Evolutionary conservation across 2,797 vertebrate genomes (phyloP).

Genomic region (Xenops minutus): DNA sequence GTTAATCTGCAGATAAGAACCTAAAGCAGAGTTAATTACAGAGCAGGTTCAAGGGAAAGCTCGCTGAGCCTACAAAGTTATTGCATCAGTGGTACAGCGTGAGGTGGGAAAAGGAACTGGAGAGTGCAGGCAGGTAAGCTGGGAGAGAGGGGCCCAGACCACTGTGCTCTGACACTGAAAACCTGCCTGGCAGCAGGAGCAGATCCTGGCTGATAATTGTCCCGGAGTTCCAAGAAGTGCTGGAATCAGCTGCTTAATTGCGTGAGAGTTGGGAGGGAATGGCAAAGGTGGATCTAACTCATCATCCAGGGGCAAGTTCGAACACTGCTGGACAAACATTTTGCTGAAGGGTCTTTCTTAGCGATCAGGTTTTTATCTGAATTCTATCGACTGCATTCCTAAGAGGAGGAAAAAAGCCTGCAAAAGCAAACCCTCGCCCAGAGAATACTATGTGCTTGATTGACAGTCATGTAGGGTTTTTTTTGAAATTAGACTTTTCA

Average conservation of each 20-base stretch:
- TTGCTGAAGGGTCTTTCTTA: constrained; percentile 58
- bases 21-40: constrained; percentile 46
- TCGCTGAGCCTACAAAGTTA: background rate
- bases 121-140: background rate
- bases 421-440: background rate
- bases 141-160: background rate
- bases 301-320: constrained; percentile 52
- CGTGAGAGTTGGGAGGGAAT: background rate
- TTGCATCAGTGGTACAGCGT: background rate
- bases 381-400: constrained; percentile 20
- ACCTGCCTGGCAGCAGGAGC: background rate
- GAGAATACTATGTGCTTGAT: background rate
- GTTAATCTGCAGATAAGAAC: constrained; percentile 54
- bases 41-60: constrained; percentile 36
- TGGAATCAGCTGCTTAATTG: background rate
- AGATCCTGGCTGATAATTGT: background rate
- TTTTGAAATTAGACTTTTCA: constrained; percentile 24
- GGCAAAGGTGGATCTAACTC: constrained; percentile 5
- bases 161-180: background rate
- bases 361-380: constrained; percentile 38
- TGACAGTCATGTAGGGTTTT: background rate
- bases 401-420: background rate
- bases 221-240: background rate
- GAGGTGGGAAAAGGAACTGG: background rate
- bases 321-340: constrained; percentile 55